Evolutionary conservation across 2,797 vertebrate species (phyloP), one percentile per base, ranked within the genome.

Genomic region (Schizopygopsis pylzovi): DNA sequence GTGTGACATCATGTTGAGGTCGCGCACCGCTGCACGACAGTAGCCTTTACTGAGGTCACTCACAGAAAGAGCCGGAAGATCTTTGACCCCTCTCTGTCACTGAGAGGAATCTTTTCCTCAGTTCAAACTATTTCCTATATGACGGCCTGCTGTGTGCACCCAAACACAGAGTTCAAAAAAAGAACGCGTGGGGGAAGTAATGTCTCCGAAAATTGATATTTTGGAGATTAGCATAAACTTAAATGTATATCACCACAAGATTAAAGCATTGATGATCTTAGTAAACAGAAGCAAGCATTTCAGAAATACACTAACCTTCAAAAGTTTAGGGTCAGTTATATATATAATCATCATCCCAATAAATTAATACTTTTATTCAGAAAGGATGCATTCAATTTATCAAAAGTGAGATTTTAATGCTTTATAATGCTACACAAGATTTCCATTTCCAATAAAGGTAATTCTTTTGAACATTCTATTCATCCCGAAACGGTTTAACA

Each of bases 71-170:
- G 68, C 73, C 79, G 82, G 85, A 88, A 85, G 86, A 87, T 82
- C 89, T 90, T 79, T 89, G 89, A 90, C 89, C 89, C 33, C 78
- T 39, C n/a, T 41, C 73, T 39, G 79, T 84, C 71, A 41, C 87
- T 85, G 78, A 90, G 87, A 81, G 87, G 59, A 90, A 87, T 86
- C 82, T 87, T 82, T 87, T 89, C 72, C 83, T 87, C 86, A 28
- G 72, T 63, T 82, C 81, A 84, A 83, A 87, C 76, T 0, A 59
- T 81, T 77, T 86, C 67, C 81, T 76, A 87, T 86, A 83, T 20
- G 85, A 86, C 28, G 59, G 63, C 79, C 84, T 54, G 80, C 84
- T 83, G 85, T 54, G 81, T 59, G 43, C 84, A 83, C 75, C 82
- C 79, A 89, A 85, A 89, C 86, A 87, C 49, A 18, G 52, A 9